These are phyloP conservation scores for Hypotaenidia okinawae DNA, from an alignment of 2,797 vertebrate genomes.

Conservation along the genomic window DNA sequence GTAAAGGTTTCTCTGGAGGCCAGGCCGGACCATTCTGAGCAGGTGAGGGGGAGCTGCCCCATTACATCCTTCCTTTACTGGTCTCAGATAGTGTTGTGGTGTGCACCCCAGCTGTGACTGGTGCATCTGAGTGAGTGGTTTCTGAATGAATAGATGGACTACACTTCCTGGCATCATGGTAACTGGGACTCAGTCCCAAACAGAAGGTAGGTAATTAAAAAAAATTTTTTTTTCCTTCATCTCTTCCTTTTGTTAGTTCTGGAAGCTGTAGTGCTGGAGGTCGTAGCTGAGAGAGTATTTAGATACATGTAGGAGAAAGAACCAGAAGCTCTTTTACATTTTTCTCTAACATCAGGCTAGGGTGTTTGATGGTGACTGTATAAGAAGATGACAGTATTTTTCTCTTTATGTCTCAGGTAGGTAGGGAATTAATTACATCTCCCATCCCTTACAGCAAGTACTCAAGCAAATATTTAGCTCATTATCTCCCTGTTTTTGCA, in stretches of 20 bases:
- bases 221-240: accelerated
- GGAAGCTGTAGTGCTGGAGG: neutral
- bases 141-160: neutral
- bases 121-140: neutral
- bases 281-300: neutral
- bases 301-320: neutral
- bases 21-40: neutral
- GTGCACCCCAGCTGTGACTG: neutral
- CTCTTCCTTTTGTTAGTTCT: neutral
- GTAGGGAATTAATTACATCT: neutral
- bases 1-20: neutral
- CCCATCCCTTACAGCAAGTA: neutral
- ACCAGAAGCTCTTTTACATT: neutral
- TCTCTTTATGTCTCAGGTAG: neutral
- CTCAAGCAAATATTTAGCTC: neutral
- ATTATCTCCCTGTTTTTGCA: neutral
- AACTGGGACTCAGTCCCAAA: neutral
- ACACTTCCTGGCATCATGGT: neutral
- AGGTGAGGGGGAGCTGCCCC: neutral
- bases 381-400: neutral
- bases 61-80: neutral
- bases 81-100: neutral
- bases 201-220: neutral
- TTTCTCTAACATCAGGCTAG: neutral
- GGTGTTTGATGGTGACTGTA: neutral